Evolutionary conservation across 1,140 invertebrate species (phyloP).

Genomic region (Aradophagus sp.): DNA sequence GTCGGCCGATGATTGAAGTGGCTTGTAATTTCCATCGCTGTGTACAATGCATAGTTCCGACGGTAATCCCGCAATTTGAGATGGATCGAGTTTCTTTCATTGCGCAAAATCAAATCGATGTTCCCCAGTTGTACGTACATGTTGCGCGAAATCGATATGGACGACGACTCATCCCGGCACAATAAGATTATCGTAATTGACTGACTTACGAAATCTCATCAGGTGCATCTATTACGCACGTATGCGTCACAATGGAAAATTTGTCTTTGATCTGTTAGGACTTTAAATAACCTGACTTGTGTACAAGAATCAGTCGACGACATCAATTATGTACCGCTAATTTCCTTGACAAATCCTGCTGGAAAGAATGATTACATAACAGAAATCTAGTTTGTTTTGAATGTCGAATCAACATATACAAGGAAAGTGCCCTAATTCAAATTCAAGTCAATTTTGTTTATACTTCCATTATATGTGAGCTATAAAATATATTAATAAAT

Average conservation of each 20-base stretch:
- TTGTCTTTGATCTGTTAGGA: slow-evolving; percentile 69
- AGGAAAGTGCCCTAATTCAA: too few relatives aligned
- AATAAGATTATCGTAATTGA: slow-evolving; percentile 74
- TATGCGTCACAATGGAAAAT: slow-evolving; percentile 67
- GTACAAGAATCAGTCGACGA: slow-evolving; percentile 44
- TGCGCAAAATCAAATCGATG: slow-evolving; percentile 62
- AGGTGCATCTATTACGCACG: slow-evolving; percentile 71
- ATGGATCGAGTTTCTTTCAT: slow-evolving; percentile 34
- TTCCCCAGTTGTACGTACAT: slow-evolving; percentile 56
- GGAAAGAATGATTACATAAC: too few relatives aligned
- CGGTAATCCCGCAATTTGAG: slow-evolving; percentile 36
- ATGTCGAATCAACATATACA: too few relatives aligned
- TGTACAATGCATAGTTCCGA: slow-evolving; percentile 46
- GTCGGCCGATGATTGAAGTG: slow-evolving; percentile 11
- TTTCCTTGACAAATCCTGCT: too few relatives aligned
- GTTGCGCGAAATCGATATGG: slow-evolving; percentile 61
- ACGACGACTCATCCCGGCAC: slow-evolving; percentile 44
- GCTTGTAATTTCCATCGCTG: slow-evolving; percentile 24
- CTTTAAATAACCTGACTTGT: slow-evolving; percentile 64
- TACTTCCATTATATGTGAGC: too few relatives aligned
- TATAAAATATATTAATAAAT: too few relatives aligned
- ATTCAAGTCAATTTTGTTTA: too few relatives aligned
- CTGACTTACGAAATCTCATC: slow-evolving; percentile 71
- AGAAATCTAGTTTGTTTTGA: too few relatives aligned
- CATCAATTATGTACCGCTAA: slow-evolving; percentile 15